Conservation (phyloP, 2,797 vertebrate genomes). For the Melanotaenia parkinsoni region DNA sequence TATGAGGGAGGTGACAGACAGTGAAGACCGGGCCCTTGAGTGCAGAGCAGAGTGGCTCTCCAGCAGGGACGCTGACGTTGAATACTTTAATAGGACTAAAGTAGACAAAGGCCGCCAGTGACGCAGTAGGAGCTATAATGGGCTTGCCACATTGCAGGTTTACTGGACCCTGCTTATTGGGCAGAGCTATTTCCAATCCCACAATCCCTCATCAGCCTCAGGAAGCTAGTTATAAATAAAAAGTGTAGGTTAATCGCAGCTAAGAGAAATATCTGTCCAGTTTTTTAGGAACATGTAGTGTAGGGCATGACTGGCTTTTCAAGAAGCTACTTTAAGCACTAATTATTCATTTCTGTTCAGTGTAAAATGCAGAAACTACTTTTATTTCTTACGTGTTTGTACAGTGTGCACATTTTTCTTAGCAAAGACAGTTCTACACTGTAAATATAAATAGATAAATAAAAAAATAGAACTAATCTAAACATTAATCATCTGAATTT, state of each 20-base stretch:
- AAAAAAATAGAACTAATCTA: slow-evolving; percentile 4
- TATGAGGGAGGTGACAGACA: slow-evolving; percentile 77
- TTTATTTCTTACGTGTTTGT: neutral
- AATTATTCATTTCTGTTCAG: slow-evolving; percentile 5
- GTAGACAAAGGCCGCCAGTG: slow-evolving; percentile 83
- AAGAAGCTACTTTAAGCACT: slow-evolving; percentile 5
- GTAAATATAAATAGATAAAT: neutral
- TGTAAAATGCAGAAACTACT: neutral
- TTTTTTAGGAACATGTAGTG: slow-evolving; percentile 38
- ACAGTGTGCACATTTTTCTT: neutral
- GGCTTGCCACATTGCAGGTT: slow-evolving; percentile 83
- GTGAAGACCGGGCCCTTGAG: slow-evolving; percentile 65
- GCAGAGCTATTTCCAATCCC: slow-evolving; percentile 84
- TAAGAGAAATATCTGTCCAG: slow-evolving; percentile 55
- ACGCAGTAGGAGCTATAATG: slow-evolving; percentile 86
- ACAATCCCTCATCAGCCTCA: slow-evolving; percentile 82
- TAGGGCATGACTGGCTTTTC: slow-evolving; percentile 44
- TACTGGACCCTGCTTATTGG: slow-evolving; percentile 81
- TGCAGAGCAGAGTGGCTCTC: slow-evolving; percentile 78
- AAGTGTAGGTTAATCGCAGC: slow-evolving; percentile 80
- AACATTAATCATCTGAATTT: neutral
- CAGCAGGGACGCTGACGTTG: slow-evolving; percentile 83
- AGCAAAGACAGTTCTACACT: neutral
- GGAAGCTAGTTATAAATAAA: slow-evolving; percentile 84
- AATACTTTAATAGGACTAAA: slow-evolving; percentile 88